A percentile compares a stretch with the other conserved stretches of the same genome.
Conservation (phyloP, 2,888 invertebrate species). For the Rotaria sp. region DNA sequence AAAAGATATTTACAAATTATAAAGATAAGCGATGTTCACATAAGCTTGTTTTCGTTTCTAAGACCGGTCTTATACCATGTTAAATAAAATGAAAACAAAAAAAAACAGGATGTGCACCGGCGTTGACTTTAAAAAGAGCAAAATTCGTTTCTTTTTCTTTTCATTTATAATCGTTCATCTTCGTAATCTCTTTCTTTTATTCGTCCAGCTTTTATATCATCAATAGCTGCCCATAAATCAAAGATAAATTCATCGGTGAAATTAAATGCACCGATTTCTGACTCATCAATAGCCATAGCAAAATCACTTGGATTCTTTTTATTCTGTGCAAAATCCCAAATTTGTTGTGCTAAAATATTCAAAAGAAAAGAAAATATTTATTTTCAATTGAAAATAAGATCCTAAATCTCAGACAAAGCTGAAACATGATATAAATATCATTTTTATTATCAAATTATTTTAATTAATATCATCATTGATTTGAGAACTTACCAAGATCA, state of each 20-base stretch:
- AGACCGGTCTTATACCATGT: not conserved
- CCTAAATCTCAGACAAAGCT: conserved; percentile 15
- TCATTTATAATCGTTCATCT: not conserved
- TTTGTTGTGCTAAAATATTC: conserved; percentile 60
- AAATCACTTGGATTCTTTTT: conserved; percentile 87
- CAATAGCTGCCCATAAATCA: conserved; percentile 92
- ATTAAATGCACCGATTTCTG: conserved; percentile 84
- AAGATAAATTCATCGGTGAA: conserved; percentile 94
- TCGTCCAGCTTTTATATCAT: conserved; percentile 63
- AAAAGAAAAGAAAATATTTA: not conserved
- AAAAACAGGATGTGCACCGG: not conserved
- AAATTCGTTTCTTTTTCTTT: not conserved
- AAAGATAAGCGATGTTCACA: not conserved
- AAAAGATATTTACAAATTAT: not conserved
- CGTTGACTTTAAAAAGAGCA: not conserved
- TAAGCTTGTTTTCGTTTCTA: not conserved
- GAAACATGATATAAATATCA: not conserved
- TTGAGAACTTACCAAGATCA: conserved; percentile 62
- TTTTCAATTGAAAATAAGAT: too few relatives aligned
- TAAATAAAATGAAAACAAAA: not conserved
- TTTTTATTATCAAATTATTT: not conserved
- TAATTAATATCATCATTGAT: not conserved
- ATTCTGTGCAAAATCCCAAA: conserved; percentile 82
- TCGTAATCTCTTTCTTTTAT: conserved; percentile 22
- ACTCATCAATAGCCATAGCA: conserved; percentile 77